phyloP scores from a whole-genome alignment of 2,888 invertebrate species.

The Hofmannophila pseudospretella region DNA sequence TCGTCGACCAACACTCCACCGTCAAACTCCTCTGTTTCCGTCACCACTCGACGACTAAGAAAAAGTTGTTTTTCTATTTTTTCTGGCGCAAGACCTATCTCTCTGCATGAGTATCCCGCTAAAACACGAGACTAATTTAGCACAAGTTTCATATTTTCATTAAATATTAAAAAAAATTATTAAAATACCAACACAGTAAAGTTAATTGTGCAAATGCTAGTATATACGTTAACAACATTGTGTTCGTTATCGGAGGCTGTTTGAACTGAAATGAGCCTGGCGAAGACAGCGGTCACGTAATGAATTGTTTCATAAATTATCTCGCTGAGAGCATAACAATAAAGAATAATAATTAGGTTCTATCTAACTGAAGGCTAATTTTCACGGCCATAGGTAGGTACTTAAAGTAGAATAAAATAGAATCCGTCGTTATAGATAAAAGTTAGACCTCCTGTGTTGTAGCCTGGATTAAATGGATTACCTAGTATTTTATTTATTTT shows the following conservation, averaged over 20 bases:
- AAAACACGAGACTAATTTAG: conserved; percentile 6
- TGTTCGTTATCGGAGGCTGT: conserved; percentile 5
- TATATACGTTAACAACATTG: not conserved
- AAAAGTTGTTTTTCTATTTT: conserved; percentile 42
- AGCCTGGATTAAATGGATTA: too few species aligned
- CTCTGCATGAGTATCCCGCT: conserved; percentile 22
- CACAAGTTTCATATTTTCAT: too few species aligned
- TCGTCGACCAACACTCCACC: conserved; percentile 79
- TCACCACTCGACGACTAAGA: conserved; percentile 63
- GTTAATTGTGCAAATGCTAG: not conserved
- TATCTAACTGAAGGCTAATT: too few species aligned
- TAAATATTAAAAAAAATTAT: not conserved
- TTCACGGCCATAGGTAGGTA: too few species aligned
- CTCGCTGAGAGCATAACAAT: not conserved
- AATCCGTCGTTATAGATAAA: too few species aligned
- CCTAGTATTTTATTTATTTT: too few species aligned
- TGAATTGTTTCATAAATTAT: conserved; percentile 12
- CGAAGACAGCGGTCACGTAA: conserved; percentile 9
- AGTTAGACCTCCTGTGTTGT: too few species aligned
- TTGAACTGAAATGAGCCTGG: conserved; percentile 7
- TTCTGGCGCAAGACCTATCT: conserved; percentile 18
- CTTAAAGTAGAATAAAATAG: too few species aligned
- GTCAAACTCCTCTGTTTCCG: conserved; percentile 68
- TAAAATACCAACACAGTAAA: conserved; percentile 3
- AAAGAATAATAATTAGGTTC: not conserved